These are phyloP conservation scores for Mallotus villosus DNA, from an alignment of 2,797 vertebrate species.

Conservation along the genomic window DNA sequence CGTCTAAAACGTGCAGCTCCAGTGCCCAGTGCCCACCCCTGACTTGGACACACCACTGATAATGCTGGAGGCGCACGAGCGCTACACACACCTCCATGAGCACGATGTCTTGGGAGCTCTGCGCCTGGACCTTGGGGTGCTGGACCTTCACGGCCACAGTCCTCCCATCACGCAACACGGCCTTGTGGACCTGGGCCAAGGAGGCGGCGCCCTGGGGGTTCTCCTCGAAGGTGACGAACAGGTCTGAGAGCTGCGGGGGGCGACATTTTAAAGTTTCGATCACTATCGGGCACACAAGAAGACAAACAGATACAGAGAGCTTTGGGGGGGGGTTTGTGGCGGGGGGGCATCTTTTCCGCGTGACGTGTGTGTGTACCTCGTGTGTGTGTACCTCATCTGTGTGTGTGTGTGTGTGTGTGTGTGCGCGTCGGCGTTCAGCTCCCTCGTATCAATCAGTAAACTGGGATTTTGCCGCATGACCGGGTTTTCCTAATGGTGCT, in stretches of 20 bases:
- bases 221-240: slow-evolving; percentile 90
- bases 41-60: too few species aligned
- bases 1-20: too few species aligned
- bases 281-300: background rate
- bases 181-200: slow-evolving; percentile 95
- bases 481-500: slow-evolving; percentile 27
- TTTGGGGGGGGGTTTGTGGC: background rate
- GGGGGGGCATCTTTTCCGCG: background rate
- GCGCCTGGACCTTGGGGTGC: slow-evolving; percentile 91
- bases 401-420: background rate
- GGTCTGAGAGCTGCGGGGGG: slow-evolving; percentile 79
- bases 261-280: slow-evolving; percentile 19
- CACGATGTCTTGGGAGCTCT: slow-evolving; percentile 90
- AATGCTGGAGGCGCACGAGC: background rate
- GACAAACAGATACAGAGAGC: background rate
- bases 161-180: slow-evolving; percentile 87
- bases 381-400: background rate
- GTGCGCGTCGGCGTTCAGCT: slow-evolving; percentile 14
- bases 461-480: slow-evolving; percentile 29
- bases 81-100: slow-evolving; percentile 88
- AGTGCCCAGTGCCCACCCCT: too few species aligned
- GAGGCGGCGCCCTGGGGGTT: slow-evolving; percentile 90
- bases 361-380: background rate
- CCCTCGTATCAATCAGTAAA: slow-evolving; percentile 40
- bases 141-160: slow-evolving; percentile 96